A percentile compares a stretch with the other conserved stretches of the same genome.
Evolutionary conservation across 2,113 vertebrate species (phyloP).

Genomic region (Amblyornis subalaris): DNA sequence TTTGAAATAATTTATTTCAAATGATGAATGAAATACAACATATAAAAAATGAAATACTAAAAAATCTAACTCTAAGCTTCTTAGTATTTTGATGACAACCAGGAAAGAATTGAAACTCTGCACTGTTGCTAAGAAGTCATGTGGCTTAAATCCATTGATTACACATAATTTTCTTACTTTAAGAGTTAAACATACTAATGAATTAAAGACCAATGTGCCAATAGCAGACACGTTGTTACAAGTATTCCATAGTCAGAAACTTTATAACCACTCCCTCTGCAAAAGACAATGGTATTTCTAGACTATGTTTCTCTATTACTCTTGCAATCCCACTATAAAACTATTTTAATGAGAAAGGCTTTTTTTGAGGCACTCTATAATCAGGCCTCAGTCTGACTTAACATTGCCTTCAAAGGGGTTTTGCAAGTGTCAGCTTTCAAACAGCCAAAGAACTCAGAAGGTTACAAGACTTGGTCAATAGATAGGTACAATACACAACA

Average conservation of each 20-base stretch:
- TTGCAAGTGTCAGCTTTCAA: not conserved
- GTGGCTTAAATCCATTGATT: not conserved
- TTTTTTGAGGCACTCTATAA: not conserved
- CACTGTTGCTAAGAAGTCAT: not conserved
- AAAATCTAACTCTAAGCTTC: not conserved
- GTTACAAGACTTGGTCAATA: not conserved
- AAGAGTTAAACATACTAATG: not conserved
- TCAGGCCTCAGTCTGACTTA: not conserved
- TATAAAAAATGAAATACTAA: not conserved
- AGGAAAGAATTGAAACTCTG: not conserved
- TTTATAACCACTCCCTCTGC: not conserved
- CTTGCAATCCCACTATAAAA: not conserved
- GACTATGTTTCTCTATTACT: not conserved
- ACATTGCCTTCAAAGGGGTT: not conserved
- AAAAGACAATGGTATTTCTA: not conserved
- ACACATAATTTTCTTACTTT: not conserved
- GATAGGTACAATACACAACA: rapidly evolving
- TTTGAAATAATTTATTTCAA: not conserved
- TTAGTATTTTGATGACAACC: not conserved
- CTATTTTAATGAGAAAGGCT: not conserved
- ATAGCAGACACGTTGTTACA: not conserved
- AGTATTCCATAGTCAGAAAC: not conserved
- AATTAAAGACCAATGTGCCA: not conserved
- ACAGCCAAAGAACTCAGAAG: not conserved
- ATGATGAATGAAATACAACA: not conserved